Percentiles rank a stretch among this genome's conserved stretches.
Evolutionary conservation across 2,113 vertebrate genomes (phyloP).

Genomic region (Trematocara zebra): DNA sequence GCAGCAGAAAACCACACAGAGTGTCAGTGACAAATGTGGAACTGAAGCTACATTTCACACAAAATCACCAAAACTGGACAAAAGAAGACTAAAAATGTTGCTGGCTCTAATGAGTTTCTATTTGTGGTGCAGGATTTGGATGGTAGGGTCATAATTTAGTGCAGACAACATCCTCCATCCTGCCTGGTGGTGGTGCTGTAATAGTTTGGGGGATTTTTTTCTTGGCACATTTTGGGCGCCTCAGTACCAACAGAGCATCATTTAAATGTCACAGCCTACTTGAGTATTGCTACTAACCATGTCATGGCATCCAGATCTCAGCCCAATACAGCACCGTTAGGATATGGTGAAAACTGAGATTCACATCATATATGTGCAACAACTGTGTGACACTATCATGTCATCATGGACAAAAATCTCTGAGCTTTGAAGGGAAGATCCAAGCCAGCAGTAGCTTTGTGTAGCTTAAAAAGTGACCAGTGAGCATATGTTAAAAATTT

Average conservation of each 20-base stretch:
- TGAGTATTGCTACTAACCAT: accelerated
- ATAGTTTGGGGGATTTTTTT: background rate
- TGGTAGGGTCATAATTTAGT: background rate
- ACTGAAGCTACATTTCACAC: background rate
- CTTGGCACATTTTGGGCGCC: background rate
- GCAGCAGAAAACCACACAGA: background rate
- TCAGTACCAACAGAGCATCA: background rate
- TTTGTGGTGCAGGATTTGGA: background rate
- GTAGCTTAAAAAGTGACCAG: background rate
- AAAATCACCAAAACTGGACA: background rate
- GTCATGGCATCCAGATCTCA: background rate
- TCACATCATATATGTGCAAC: background rate
- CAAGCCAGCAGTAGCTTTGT: background rate
- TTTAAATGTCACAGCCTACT: background rate
- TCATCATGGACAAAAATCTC: background rate
- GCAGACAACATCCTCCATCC: background rate
- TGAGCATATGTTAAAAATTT: background rate
- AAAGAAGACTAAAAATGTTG: background rate
- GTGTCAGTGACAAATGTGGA: background rate
- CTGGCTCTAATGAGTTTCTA: background rate
- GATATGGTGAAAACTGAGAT: background rate
- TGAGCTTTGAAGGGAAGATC: background rate
- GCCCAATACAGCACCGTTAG: background rate
- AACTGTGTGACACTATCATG: background rate
- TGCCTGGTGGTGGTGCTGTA: background rate